Evolutionary conservation across 2,113 vertebrate species (phyloP), one percentile per base, ranked within the genome.

Genomic region (mouse (Mus musculus)): DNA sequence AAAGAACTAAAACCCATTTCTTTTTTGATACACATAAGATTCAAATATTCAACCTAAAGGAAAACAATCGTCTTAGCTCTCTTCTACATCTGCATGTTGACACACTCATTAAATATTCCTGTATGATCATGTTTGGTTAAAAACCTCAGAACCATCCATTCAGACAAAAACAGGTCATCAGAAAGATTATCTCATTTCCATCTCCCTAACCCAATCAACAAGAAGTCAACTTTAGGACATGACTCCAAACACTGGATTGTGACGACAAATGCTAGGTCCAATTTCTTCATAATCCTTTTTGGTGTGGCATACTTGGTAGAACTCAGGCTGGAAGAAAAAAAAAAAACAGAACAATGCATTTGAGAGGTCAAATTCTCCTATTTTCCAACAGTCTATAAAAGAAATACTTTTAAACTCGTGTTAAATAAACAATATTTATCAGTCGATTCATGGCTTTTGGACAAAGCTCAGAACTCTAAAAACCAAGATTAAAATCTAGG

Each of bases 301-400:
- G 99, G 99, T 99, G 99, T 99, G 99, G 99, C 99, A 99, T 93
- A 99, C 99, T 99, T 99, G 99, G 99, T 99, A 99, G 98, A 99
- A 99, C 98, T 99, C 99, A 69, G 99, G 99, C 99, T 99, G 98
- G 12, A 94, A 95, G 95, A 33, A 6, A 88, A 95, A 92, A 49
- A 49, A 49, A 49, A 49, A 49, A 49, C n/a, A 63, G 89, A 72
- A 52, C 19, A 71, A 46, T 0, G 19, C 42, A 95, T 49, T 85
- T 95, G n/a, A 88, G 63, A 94, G n/a, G 75, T 59, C 0, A 95
- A 92, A 84, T 73, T 24, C 13, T 69, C 69, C 4, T 33, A 84
- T 1, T 91, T 84, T 95, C 81, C 49, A 26, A 85, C 52, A 90
- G 19, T 36, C 39, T 92, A 67, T 88, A 86, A 93, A 46, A 89